These are phyloP conservation scores for Aleiodes alternator DNA, from an alignment of 2,888 invertebrate genomes.

Conservation along the genomic window DNA sequence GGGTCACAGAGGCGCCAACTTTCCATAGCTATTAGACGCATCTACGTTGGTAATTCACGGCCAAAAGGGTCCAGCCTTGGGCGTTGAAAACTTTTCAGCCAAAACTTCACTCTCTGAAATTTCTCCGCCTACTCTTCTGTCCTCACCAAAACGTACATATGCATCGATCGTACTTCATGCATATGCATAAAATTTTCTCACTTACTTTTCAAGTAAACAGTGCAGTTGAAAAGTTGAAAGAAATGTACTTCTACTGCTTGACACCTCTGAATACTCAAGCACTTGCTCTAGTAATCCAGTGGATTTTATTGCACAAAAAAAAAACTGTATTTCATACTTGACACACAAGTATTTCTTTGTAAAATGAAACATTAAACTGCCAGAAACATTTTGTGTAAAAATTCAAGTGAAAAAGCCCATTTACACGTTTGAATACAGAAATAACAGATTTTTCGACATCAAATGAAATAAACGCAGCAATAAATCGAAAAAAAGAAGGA, in stretches of 20 bases:
- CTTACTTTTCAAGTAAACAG: neutral
- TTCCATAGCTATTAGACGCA: slow-evolving; percentile 53
- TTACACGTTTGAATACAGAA: too few relatives aligned
- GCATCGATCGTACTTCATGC: slow-evolving; percentile 38
- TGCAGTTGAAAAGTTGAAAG: too few relatives aligned
- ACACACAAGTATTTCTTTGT: neutral
- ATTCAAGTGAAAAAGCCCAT: too few relatives aligned
- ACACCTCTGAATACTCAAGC: neutral
- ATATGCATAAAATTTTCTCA: slow-evolving; percentile 32
- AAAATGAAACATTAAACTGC: neutral
- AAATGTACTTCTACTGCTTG: neutral
- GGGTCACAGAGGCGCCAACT: slow-evolving; percentile 39
- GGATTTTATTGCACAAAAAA: too few relatives aligned
- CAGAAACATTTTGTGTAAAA: neutral
- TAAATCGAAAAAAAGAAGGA: too few relatives aligned
- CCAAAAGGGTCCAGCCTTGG: slow-evolving; percentile 36
- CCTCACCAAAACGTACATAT: slow-evolving; percentile 1
- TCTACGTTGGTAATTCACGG: slow-evolving; percentile 60
- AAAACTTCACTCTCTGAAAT: too few relatives aligned
- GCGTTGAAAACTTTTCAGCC: slow-evolving; percentile 33
- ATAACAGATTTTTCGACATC: too few relatives aligned
- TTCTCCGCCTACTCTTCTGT: neutral
- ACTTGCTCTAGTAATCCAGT: neutral
- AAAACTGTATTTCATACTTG: slow-evolving; percentile 25
- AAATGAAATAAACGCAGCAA: too few relatives aligned